Base-by-base conservation (phyloP, 2,113 vertebrate species). In the Rhodinocichla rosea region DNA sequence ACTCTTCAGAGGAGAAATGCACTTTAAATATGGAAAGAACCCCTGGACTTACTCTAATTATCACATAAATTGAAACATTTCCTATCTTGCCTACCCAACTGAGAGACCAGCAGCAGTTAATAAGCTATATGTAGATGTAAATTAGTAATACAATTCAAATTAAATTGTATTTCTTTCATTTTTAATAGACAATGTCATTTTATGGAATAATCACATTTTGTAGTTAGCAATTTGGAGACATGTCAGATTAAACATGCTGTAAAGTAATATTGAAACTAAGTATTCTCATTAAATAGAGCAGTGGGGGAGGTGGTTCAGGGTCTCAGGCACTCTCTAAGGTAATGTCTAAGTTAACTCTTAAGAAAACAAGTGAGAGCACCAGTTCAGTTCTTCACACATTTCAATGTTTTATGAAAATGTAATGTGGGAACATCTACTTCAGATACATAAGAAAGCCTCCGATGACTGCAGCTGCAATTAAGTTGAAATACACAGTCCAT, bases 51-150 rank as follows among this genome's bases (percentile, higher is more conserved):
- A 73, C 42, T 83, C 39, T 91, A 96, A 94, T 95, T 92, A 90
- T 77, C 90, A 59, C 52, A 90, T 87, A 92, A 95, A 95, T 96
- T n/a, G 87, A 96, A 96, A 88, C 14, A 80, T 73, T 84, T 79
- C 53, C 63, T 77, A 79, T 94, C 80, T 89, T 92, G 52, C 60
- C 73, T 94, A 77, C 83, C 92, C 70, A 87, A 64, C 87, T 70
- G 89, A 93, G 89, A 94, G 92, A 49, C 53, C 73, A 73, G 49
- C 50, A 87, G 65, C 78, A 87, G 84, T 90, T 95, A 91, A 94
- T 95, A 92, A 91, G 32, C 67, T 94, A 35, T 80, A 80, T 73
- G 70, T 73, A 89, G 70, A 93, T 91, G 60, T 87, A 94, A 91
- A 96, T 96, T 88, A 91, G 56, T 53, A 97, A 91, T 67, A 86